Evolutionary conservation across 2,113 vertebrate species (phyloP).

Genomic region (Lagopus muta): DNA sequence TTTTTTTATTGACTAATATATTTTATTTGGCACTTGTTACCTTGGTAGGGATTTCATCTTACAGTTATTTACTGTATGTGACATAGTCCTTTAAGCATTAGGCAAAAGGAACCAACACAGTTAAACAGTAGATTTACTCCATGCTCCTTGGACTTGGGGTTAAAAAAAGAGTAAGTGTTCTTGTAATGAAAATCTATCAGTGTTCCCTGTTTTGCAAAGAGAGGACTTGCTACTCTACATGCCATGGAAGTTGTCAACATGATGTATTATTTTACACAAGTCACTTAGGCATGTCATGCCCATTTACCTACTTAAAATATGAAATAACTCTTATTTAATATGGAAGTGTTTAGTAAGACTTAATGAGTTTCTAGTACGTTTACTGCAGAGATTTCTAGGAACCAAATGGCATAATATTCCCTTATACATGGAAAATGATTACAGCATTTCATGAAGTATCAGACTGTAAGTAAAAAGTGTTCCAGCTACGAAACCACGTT

Average conservation of each 20-base stretch:
- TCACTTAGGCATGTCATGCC: neutral
- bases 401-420: neutral
- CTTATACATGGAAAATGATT: conserved; percentile 26
- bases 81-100: conserved; percentile 26
- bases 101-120: conserved; percentile 20
- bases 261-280: neutral
- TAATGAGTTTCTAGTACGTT: conserved; percentile 50
- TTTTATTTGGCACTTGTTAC: conserved; percentile 64
- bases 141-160: neutral
- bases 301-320: conserved; percentile 40
- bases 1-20: conserved; percentile 66
- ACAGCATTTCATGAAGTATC: conserved; percentile 16
- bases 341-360: conserved; percentile 30
- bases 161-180: neutral
- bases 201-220: neutral
- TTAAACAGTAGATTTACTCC: conserved; percentile 40
- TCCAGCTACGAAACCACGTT: conserved; percentile 4
- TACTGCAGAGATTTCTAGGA: conserved; percentile 30
- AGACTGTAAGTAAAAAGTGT: conserved; percentile 7
- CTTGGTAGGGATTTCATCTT: conserved; percentile 47
- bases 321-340: conserved; percentile 10
- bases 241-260: neutral
- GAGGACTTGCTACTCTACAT: neutral
- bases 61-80: conserved; percentile 38
- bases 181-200: neutral